phyloP scores from a whole-genome alignment of 2,113 vertebrate species.

The Notothenia coriiceps region DNA sequence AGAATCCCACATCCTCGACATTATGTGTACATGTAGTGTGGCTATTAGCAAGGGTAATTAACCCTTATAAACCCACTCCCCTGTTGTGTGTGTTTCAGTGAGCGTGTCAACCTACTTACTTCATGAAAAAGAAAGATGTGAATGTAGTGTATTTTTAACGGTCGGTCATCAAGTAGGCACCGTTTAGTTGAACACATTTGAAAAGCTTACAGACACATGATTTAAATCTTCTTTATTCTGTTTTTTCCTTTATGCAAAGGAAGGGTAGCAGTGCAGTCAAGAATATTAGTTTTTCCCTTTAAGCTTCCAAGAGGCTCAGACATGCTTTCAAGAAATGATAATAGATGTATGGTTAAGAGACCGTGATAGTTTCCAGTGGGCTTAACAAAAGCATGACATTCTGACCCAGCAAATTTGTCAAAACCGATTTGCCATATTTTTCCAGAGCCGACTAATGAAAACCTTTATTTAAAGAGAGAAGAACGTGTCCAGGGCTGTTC shows the following conservation, averaged over 20 bases:
- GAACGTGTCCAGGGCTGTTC: slow-evolving; percentile 64
- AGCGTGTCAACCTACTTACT: slow-evolving; percentile 20
- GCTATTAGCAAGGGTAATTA: slow-evolving; percentile 60
- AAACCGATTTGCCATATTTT: slow-evolving; percentile 72
- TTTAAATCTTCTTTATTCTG: no score
- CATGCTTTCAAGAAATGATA: slow-evolving; percentile 43
- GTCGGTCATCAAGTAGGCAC: slow-evolving; percentile 9
- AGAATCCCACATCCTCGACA: slow-evolving; percentile 57
- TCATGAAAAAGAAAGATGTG: slow-evolving; percentile 47
- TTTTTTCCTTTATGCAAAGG: background rate
- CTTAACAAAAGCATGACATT: slow-evolving; percentile 64
- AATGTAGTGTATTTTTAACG: background rate
- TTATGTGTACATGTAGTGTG: slow-evolving; percentile 43
- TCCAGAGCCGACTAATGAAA: slow-evolving; percentile 76
- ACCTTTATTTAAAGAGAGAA: slow-evolving; percentile 57
- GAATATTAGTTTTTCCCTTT: slow-evolving; percentile 37
- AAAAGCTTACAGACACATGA: slow-evolving; percentile 28
- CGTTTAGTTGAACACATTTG: slow-evolving; percentile 31
- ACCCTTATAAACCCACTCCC: slow-evolving; percentile 56
- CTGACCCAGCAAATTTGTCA: slow-evolving; percentile 76
- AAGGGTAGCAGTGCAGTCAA: slow-evolving; percentile 39
- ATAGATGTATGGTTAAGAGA: slow-evolving; percentile 45
- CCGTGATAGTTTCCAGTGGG: slow-evolving; percentile 54
- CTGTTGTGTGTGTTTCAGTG: slow-evolving; percentile 40
- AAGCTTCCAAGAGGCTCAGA: slow-evolving; percentile 50